Conservation (phyloP, 2,797 vertebrate genomes). For the Hydrocynus forskahlii region DNA sequence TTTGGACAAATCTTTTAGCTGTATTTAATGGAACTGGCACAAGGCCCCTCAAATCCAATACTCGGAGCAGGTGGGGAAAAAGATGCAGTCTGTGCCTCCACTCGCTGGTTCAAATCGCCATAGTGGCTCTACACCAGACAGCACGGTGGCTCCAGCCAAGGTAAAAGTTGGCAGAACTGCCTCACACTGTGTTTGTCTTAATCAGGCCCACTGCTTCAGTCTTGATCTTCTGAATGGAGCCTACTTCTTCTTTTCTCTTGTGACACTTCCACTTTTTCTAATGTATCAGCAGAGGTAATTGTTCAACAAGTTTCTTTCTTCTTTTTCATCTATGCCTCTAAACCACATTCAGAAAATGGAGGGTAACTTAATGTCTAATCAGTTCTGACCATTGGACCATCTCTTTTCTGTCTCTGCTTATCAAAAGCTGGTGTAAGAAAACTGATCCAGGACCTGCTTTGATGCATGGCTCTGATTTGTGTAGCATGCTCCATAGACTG, state of each 20-base stretch:
- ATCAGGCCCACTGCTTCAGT: constrained; percentile 54
- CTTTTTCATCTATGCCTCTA: constrained; percentile 1
- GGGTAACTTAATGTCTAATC: constrained; percentile 22
- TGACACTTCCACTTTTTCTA: constrained; percentile 27
- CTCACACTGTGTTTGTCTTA: constrained; percentile 40
- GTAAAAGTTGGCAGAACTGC: constrained; percentile 71
- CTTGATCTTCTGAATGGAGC: constrained; percentile 46
- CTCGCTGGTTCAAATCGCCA: constrained; percentile 72
- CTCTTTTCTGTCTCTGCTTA: constrained; percentile 27
- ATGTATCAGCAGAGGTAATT: constrained; percentile 21
- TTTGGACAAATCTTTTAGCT: constrained; percentile 78
- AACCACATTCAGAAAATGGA: background rate
- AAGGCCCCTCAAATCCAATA: constrained; percentile 76
- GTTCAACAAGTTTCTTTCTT: constrained; percentile 21
- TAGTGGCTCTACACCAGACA: constrained; percentile 73
- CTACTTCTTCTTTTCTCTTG: constrained; percentile 24
- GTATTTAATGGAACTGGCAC: constrained; percentile 87
- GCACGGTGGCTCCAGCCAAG: constrained; percentile 74
- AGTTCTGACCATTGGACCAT: background rate
- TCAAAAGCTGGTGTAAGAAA: constrained; percentile 26
- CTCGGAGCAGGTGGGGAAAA: constrained; percentile 79
- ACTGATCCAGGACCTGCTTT: constrained; percentile 22
- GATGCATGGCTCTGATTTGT: constrained; percentile 50
- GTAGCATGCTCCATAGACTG: constrained; percentile 55
- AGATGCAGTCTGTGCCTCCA: constrained; percentile 77